Conservation (phyloP, 2,113 vertebrate species). For the Penelope pileata region DNA sequence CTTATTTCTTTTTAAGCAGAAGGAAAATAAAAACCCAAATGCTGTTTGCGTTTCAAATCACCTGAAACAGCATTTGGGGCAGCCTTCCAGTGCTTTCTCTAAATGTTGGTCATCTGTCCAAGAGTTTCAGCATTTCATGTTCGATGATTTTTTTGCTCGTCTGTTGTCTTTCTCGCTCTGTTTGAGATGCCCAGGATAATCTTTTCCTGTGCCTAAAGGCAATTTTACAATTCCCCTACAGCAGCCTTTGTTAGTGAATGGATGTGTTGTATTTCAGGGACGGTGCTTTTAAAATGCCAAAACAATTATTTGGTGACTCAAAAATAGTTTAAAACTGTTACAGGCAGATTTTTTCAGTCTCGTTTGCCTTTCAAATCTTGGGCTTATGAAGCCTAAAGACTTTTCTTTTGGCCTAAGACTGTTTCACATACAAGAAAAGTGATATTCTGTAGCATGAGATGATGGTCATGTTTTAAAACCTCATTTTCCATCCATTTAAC, state of each 20-base stretch:
- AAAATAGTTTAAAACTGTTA: not conserved
- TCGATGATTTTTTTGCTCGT: rapidly evolving
- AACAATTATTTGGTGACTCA: not conserved
- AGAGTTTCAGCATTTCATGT: not conserved
- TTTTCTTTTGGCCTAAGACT: not conserved
- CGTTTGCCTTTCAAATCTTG: not conserved
- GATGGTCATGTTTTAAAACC: not conserved
- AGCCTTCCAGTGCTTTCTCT: not conserved
- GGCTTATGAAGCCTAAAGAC: too few species aligned
- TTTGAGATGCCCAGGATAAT: not conserved
- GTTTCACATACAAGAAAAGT: not conserved
- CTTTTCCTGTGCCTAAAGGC: not conserved
- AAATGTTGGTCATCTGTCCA: rapidly evolving
- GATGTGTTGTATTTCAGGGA: not conserved
- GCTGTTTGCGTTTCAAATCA: not conserved
- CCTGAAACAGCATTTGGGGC: not conserved
- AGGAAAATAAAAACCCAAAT: not conserved
- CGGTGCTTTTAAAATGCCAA: not conserved
- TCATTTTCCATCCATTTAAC: not conserved
- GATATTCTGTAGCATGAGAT: not conserved
- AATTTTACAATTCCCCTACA: not conserved
- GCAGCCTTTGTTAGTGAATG: not conserved
- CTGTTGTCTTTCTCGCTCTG: not conserved
- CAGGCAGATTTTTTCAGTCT: not conserved
- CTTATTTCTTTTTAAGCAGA: not conserved